A percentile compares a stretch with the other conserved stretches of the same genome.
phyloP scores from a whole-genome alignment of 2,797 vertebrate species.

The Chelon labrosus region DNA sequence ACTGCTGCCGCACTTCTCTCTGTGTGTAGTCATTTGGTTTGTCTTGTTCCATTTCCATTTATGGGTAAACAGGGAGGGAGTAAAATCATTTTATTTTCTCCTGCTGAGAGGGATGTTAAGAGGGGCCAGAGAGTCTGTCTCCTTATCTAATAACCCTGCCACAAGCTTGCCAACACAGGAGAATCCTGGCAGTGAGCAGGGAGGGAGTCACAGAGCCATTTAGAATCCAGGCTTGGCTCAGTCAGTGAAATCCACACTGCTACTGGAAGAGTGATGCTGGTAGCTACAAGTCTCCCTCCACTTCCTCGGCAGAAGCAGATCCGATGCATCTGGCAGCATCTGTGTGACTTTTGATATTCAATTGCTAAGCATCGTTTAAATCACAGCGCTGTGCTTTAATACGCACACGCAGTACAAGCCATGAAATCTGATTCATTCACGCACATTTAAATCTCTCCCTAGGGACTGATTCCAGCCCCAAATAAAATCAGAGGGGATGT shows the following conservation, averaged over 20 bases:
- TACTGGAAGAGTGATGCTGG: constrained; percentile 68
- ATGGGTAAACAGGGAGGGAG: constrained; percentile 71
- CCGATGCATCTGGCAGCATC: constrained; percentile 74
- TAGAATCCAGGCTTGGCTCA: constrained; percentile 77
- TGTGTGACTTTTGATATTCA: constrained; percentile 71
- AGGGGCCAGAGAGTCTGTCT: constrained; percentile 82
- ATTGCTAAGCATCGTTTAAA: constrained; percentile 70
- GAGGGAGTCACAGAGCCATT: constrained; percentile 79
- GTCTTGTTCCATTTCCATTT: constrained; percentile 78
- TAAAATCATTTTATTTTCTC: constrained; percentile 78
- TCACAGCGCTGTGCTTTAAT: constrained; percentile 58
- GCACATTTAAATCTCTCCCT: constrained; percentile 50
- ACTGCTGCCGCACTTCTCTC: constrained; percentile 53
- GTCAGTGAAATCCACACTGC: constrained; percentile 77
- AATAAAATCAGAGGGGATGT: constrained; percentile 43
- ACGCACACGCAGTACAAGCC: constrained; percentile 51
- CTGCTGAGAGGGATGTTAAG: constrained; percentile 79
- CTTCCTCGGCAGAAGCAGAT: constrained; percentile 70
- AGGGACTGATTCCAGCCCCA: constrained; percentile 44
- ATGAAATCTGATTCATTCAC: constrained; percentile 61
- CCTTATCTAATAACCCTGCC: constrained; percentile 84
- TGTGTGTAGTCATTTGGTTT: constrained; percentile 72
- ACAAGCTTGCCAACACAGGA: constrained; percentile 79
- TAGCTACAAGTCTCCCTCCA: constrained; percentile 62
- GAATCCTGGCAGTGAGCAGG: constrained; percentile 71